Percentiles rank a stretch among this genome's conserved stretches.
phyloP scores from a whole-genome alignment of 2,797 vertebrate species.

The Holocentrus rufus region DNA sequence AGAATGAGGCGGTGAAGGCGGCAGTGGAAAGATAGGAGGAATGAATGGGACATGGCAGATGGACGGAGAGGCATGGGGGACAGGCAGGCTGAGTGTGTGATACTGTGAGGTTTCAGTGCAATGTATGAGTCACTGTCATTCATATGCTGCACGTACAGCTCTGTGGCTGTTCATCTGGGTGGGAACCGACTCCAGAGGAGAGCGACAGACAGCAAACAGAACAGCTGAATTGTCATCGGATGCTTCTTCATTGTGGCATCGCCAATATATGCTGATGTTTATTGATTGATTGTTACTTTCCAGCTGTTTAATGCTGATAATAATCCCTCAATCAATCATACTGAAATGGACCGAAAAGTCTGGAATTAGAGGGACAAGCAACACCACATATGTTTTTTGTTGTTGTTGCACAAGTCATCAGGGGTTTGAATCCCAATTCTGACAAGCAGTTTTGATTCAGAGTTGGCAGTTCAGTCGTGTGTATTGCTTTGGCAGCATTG shows the following conservation, averaged over 20 bases:
- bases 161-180: not conserved
- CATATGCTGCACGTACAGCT: slow-evolving; percentile 17
- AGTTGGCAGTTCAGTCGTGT: no score
- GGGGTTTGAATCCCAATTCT: no score
- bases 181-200: not conserved
- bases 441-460: no score
- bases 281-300: not conserved
- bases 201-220: not conserved
- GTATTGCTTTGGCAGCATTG: no score
- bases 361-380: no score
- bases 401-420: no score
- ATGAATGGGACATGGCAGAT: slow-evolving; percentile 22
- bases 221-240: not conserved
- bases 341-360: no score
- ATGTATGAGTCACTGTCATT: slow-evolving; percentile 27
- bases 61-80: slow-evolving; percentile 20
- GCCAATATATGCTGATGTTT: slow-evolving; percentile 12
- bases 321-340: no score
- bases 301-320: no score
- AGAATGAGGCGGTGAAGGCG: not conserved
- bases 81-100: not conserved
- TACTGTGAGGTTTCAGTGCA: not conserved
- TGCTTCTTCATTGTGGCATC: slow-evolving; percentile 15
- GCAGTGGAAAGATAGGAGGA: not conserved
- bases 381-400: no score